phyloP scores from a whole-genome alignment of 2,888 invertebrate genomes.

The Stenotaenia linearis region DNA sequence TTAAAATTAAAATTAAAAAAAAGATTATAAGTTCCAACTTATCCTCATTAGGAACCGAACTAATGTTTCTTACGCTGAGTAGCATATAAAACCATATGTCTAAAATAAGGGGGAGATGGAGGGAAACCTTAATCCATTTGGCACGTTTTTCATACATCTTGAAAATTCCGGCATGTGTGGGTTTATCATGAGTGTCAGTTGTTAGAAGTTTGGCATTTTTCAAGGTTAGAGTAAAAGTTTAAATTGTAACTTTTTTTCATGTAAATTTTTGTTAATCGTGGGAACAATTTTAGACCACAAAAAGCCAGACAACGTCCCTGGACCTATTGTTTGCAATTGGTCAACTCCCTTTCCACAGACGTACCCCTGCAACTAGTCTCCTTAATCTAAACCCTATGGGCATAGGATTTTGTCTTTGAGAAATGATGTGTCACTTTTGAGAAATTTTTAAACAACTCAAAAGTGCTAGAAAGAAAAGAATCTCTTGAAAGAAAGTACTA shows the following conservation, averaged over 20 bases:
- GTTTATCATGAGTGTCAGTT: slow-evolving; percentile 14
- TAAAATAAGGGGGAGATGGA: background rate
- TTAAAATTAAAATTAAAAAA: too few species aligned
- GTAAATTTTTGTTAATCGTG: background rate
- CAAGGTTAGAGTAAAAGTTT: slow-evolving; percentile 12
- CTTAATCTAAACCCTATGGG: slow-evolving; percentile 16
- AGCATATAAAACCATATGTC: background rate
- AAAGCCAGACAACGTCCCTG: background rate
- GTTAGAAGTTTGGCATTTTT: background rate
- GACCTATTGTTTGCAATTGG: slow-evolving; percentile 1
- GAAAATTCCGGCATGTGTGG: slow-evolving; percentile 12
- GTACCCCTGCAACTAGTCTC: background rate
- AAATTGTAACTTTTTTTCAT: background rate
- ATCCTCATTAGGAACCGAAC: background rate
- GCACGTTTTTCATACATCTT: slow-evolving; percentile 24
- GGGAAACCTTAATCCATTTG: background rate
- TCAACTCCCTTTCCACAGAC: background rate
- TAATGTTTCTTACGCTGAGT: background rate
- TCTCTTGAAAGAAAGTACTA: background rate
- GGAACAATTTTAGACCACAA: background rate
- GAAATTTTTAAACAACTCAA: slow-evolving; percentile 17
- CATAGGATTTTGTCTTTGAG: slow-evolving; percentile 2
- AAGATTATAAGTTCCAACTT: too few species aligned
- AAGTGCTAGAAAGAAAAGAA: background rate
- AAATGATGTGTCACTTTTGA: slow-evolving; percentile 19